Conservation (phyloP, 2,888 invertebrate genomes). For the Anthoptus insignis region DNA sequence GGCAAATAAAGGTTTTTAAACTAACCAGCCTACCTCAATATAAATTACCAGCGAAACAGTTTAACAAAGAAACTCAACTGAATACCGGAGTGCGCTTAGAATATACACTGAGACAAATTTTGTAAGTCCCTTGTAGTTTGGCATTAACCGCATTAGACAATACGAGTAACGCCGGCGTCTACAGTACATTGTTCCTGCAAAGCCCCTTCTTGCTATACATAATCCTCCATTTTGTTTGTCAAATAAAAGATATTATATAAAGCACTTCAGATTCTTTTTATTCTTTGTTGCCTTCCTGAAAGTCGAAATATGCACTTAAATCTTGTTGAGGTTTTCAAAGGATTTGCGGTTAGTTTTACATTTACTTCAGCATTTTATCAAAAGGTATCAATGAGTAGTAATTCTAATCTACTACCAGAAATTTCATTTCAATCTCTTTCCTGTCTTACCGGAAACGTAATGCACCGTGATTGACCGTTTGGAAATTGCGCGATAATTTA, state of each 20-base stretch:
- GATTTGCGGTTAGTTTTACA: not conserved
- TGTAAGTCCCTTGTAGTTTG: not conserved
- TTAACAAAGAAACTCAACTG: not conserved
- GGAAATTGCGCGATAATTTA: no score
- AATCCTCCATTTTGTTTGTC: conserved; percentile 63
- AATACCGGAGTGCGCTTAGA: not conserved
- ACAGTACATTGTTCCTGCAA: conserved; percentile 57
- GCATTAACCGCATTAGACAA: conserved; percentile 28
- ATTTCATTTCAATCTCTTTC: no score
- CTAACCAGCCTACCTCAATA: no score
- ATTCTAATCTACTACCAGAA: no score
- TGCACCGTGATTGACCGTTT: no score
- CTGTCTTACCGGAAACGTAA: no score
- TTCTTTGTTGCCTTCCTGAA: conserved; percentile 62
- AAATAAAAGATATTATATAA: conserved; percentile 74
- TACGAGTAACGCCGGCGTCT: conserved; percentile 78
- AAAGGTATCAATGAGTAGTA: no score
- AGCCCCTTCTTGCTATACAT: conserved; percentile 42
- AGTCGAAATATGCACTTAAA: conserved; percentile 67
- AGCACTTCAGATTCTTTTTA: conserved; percentile 71
- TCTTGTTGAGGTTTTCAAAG: conserved; percentile 64
- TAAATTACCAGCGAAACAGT: no score
- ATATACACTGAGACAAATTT: no score
- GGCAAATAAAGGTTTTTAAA: no score
- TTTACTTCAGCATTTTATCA: not conserved